A percentile compares a stretch with the other conserved stretches of the same genome.
Evolutionary conservation across 2,113 vertebrate genomes (phyloP).

Genomic region (Rynchops niger): DNA sequence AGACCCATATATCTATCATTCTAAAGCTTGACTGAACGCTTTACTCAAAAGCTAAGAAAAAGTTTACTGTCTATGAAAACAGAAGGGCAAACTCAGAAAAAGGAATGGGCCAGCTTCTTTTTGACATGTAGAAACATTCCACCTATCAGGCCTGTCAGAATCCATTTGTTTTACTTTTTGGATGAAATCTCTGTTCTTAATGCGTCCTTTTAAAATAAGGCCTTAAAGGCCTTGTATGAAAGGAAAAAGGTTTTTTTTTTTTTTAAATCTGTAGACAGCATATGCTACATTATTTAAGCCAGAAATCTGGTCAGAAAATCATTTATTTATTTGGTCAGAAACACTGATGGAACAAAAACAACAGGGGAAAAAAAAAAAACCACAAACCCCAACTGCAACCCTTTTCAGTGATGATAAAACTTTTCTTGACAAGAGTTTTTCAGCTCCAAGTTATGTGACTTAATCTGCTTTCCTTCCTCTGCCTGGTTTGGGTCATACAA

Average conservation of each 20-base stretch:
- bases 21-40: not conserved
- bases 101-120: not conserved
- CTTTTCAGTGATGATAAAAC: not conserved
- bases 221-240: not conserved
- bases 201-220: not conserved
- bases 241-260: not conserved
- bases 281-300: not conserved
- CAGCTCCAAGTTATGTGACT: not conserved
- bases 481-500: not conserved
- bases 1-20: not conserved
- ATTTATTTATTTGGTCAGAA: not conserved
- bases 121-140: not conserved
- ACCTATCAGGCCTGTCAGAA: not conserved
- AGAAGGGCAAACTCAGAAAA: not conserved
- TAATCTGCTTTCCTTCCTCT: not conserved
- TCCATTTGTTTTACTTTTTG: not conserved
- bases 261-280: not conserved
- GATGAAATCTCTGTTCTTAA: not conserved
- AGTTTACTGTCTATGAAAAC: not conserved
- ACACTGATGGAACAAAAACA: not conserved
- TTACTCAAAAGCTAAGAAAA: not conserved
- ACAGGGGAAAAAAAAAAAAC: accelerated
- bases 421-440: not conserved
- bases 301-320: not conserved
- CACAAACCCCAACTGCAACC: accelerated